Percentiles rank a stretch among this genome's conserved stretches.
These are phyloP conservation scores for Gobionotothen gibberifrons DNA, from an alignment of 2,797 vertebrate genomes.

Conservation along the genomic window DNA sequence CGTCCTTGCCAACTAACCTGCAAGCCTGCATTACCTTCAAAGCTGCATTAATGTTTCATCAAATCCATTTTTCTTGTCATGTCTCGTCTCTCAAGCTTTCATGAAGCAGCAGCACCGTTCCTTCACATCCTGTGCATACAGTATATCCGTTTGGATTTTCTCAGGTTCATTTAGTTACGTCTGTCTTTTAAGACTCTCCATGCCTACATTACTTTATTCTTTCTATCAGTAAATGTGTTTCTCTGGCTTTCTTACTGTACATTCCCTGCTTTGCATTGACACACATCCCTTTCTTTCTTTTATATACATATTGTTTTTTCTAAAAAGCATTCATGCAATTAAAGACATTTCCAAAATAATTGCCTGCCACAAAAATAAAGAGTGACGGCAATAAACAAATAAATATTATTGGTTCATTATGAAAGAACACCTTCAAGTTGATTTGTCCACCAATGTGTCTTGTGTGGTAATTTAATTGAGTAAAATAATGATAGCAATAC, in stretches of 20 bases:
- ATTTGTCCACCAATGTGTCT: neutral
- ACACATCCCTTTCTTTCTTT: neutral
- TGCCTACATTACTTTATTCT: neutral
- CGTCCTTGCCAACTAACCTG: conserved; percentile 14
- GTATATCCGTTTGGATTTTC: neutral
- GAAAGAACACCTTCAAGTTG: neutral
- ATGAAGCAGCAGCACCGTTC: conserved; percentile 14
- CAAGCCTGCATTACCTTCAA: conserved; percentile 38
- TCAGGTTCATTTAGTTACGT: conserved; percentile 18
- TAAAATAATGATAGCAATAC: neutral
- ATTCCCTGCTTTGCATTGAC: neutral
- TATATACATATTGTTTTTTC: neutral
- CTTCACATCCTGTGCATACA: conserved; percentile 13
- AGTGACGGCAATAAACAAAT: neutral
- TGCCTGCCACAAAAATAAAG: neutral
- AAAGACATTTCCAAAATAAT: neutral
- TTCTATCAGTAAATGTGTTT: neutral
- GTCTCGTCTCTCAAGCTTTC: conserved; percentile 15
- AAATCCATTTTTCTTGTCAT: conserved; percentile 24
- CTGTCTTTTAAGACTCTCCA: neutral
- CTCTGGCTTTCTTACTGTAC: neutral
- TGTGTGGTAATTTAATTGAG: neutral
- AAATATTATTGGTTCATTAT: neutral
- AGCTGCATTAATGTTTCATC: conserved; percentile 28
- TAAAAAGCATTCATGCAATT: neutral